phyloP scores from a whole-genome alignment of 2,113 vertebrate genomes.

The Rhombomys opimus region DNA sequence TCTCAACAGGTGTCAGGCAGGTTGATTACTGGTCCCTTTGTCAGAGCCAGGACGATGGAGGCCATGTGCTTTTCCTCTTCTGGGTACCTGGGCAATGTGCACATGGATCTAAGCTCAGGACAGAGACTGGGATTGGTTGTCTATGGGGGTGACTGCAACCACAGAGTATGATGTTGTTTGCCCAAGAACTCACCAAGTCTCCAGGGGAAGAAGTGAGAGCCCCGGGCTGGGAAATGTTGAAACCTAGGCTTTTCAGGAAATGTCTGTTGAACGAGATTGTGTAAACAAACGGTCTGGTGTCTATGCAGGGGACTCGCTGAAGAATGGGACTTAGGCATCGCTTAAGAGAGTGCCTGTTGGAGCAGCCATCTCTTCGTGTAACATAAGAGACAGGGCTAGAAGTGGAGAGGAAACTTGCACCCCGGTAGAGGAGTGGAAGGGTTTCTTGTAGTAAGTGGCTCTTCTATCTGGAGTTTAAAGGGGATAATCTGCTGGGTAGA shows the following conservation, averaged over 20 bases:
- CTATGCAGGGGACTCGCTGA: neutral
- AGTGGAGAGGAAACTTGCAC: neutral
- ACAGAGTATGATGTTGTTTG: neutral
- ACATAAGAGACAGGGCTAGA: neutral
- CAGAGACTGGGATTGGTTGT: neutral
- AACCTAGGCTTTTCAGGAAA: constrained; percentile 1
- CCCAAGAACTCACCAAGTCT: neutral
- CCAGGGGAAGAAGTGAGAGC: neutral
- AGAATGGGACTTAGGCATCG: neutral
- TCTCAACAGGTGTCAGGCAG: neutral
- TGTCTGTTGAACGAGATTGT: neutral
- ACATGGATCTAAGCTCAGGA: neutral
- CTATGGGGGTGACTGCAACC: neutral
- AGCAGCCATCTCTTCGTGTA: neutral
- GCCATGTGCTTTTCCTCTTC: neutral
- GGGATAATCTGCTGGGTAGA: neutral
- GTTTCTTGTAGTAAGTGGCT: constrained; percentile 6
- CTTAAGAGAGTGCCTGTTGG: neutral
- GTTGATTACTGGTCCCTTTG: neutral
- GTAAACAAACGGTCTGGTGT: neutral
- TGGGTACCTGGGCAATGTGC: neutral
- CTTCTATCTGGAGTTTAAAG: neutral
- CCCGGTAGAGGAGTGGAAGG: neutral
- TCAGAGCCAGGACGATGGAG: neutral
- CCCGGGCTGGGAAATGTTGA: neutral